Evolutionary conservation across 1,140 invertebrate genomes (phyloP), one percentile per base, ranked within the genome.

Genomic region (Bombus fervidus): DNA sequence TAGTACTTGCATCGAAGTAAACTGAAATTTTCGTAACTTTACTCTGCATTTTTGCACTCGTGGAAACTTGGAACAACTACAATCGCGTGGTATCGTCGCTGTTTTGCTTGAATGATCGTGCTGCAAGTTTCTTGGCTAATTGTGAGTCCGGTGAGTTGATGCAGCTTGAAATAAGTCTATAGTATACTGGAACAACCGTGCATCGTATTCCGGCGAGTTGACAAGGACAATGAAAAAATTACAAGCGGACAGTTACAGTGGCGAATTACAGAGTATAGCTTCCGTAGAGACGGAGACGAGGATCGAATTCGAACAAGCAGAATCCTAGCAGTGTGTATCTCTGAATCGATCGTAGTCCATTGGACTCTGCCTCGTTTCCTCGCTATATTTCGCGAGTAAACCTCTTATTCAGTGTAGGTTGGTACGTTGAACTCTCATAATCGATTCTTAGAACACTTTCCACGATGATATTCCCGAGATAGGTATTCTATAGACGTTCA

Each of bases 371-470:
- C 18, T 43, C 25, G 18, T 72, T 72, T 57, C 79, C 37, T n/a
- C 37, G 37, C 47, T 73, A 41, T 47, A 81, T 81, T 73, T 81
- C 22, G 15, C 39, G 22, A 31, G 25, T 25, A 22, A 66, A 66
- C 22, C 53, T 39, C 39, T 73, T 57, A 53, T 64, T 43, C 69
- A 34, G 12, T 43, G 31, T 22, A 13, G 10, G 68, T 37, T 83
- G 72, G 59, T 83, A 37, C 81, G 59, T 76, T 83, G 72, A 83
- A 75, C 81, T 83, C 72, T 62, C 8, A 15, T 62, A 66, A 83
- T 83, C 81, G 81, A 83, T 83, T 83, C 71, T 66, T 83, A 66
- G 81, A 83, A 76, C 43, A 76, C 81, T 83, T 76, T 76, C 62
- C 39, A 57, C 22, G 47, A 76, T 53, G 72, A 76, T 76, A 66